Evolutionary conservation across 2,888 invertebrate genomes (phyloP).

Genomic region (Pandemis heparana): DNA sequence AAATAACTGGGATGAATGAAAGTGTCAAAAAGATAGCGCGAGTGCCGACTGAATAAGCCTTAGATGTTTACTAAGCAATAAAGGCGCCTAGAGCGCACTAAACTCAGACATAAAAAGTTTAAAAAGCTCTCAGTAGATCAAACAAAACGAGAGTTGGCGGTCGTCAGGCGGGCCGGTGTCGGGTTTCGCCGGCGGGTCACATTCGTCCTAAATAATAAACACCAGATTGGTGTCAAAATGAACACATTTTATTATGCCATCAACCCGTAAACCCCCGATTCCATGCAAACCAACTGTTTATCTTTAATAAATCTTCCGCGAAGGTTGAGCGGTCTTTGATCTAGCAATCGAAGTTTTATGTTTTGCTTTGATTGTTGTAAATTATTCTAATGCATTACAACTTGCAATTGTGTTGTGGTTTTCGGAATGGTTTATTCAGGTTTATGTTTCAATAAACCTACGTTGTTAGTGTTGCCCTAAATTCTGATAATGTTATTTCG

Average conservation of each 20-base stretch:
- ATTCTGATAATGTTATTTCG: slow-evolving; percentile 59
- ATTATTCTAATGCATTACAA: slow-evolving; percentile 56
- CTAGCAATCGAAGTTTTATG: slow-evolving; percentile 59
- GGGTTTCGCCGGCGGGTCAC: slow-evolving; percentile 78
- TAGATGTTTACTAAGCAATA: slow-evolving; percentile 81
- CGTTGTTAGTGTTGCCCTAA: slow-evolving; percentile 60
- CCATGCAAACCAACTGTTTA: slow-evolving; percentile 65
- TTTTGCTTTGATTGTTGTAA: slow-evolving; percentile 52
- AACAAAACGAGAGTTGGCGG: slow-evolving; percentile 80
- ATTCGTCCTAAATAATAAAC: slow-evolving; percentile 84
- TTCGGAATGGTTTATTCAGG: slow-evolving; percentile 47
- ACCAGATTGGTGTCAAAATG: slow-evolving; percentile 84
- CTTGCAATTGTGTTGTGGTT: slow-evolving; percentile 54
- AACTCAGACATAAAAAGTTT: slow-evolving; percentile 84
- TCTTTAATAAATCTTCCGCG: slow-evolving; percentile 78
- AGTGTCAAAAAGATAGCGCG: slow-evolving; percentile 49
- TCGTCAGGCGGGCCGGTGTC: slow-evolving; percentile 77
- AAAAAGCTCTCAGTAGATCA: slow-evolving; percentile 86
- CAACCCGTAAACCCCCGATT: slow-evolving; percentile 74
- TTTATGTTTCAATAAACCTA: slow-evolving; percentile 69
- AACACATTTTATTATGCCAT: slow-evolving; percentile 82
- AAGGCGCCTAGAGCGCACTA: slow-evolving; percentile 79
- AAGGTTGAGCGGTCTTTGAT: slow-evolving; percentile 69
- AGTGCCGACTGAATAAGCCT: slow-evolving; percentile 61
- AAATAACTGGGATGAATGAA: slow-evolving; percentile 51